These are phyloP conservation scores for Pseudomyrmex sp. DNA, from an alignment of 1,140 invertebrate species.

Conservation along the genomic window DNA sequence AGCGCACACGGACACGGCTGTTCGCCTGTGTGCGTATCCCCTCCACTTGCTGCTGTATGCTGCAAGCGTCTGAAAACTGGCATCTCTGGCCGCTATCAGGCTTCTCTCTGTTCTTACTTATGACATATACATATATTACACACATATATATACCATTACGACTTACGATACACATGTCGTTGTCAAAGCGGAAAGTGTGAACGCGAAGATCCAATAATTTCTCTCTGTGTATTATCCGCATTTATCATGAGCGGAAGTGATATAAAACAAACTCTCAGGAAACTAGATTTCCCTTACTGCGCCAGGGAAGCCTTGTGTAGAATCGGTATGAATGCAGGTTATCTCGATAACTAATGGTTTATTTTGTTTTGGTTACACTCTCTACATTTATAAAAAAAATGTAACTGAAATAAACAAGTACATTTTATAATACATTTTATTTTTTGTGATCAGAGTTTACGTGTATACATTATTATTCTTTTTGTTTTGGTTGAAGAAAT, in stretches of 20 bases:
- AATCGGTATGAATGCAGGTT: constrained; percentile 85
- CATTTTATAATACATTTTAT: constrained; percentile 3
- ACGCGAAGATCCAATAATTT: background rate
- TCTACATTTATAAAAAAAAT: background rate
- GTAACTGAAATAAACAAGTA: background rate
- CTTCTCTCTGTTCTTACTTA: too few relatives aligned
- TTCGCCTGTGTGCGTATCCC: too few relatives aligned
- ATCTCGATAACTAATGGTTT: background rate
- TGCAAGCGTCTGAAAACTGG: too few relatives aligned
- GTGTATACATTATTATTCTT: background rate
- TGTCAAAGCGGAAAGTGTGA: background rate
- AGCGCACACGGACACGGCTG: too few relatives aligned
- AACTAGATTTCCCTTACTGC: constrained; percentile 88
- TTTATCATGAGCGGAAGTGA: constrained; percentile 77
- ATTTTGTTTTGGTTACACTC: background rate
- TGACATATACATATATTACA: background rate
- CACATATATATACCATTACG: background rate
- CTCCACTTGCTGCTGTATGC: too few relatives aligned
- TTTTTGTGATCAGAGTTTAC: background rate
- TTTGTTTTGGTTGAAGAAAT: constrained; percentile 79
- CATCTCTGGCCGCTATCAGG: too few relatives aligned
- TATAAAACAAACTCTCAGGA: constrained; percentile 84
- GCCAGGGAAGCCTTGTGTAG: constrained; percentile 87
- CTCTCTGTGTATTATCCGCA: background rate
- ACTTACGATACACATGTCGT: background rate